These are phyloP conservation scores for Herminia tarsipennalis DNA, from an alignment of 2,888 invertebrate genomes.

Conservation along the genomic window DNA sequence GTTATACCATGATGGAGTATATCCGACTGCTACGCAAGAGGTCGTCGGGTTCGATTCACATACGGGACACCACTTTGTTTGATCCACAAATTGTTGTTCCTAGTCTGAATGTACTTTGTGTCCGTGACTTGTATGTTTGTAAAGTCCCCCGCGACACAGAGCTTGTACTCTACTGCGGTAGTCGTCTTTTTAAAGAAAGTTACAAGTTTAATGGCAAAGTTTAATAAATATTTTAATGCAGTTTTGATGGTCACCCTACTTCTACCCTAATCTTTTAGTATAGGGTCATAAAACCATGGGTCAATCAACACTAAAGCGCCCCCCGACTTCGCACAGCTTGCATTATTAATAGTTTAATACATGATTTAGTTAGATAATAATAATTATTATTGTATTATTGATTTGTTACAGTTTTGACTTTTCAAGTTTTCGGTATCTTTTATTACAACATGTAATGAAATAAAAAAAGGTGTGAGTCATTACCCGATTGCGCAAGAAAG, in stretches of 20 bases:
- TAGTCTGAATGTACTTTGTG: too few species aligned
- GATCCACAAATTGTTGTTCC: too few species aligned
- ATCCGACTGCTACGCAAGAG: too few species aligned
- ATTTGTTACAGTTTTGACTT: background rate
- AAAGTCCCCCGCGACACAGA: too few species aligned
- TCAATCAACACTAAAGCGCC: conserved; percentile 31
- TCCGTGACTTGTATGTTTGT: too few species aligned
- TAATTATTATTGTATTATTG: background rate
- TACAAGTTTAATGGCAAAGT: background rate
- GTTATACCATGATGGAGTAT: too few species aligned
- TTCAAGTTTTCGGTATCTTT: background rate
- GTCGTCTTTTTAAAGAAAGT: too few species aligned
- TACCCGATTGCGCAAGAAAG: background rate
- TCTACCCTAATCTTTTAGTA: conserved; percentile 23
- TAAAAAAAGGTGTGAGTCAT: too few species aligned
- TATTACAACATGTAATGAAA: background rate
- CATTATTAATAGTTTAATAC: conserved; percentile 22
- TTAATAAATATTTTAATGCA: background rate
- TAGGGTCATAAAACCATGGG: conserved; percentile 25
- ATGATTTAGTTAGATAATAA: conserved; percentile 3
- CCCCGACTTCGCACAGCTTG: conserved; percentile 14
- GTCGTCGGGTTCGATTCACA: too few species aligned
- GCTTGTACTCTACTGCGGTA: too few species aligned
- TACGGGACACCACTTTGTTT: too few species aligned
- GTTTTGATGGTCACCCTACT: conserved; percentile 22